Conservation (phyloP, 2,113 vertebrate species). For the Candoia aspera region DNA sequence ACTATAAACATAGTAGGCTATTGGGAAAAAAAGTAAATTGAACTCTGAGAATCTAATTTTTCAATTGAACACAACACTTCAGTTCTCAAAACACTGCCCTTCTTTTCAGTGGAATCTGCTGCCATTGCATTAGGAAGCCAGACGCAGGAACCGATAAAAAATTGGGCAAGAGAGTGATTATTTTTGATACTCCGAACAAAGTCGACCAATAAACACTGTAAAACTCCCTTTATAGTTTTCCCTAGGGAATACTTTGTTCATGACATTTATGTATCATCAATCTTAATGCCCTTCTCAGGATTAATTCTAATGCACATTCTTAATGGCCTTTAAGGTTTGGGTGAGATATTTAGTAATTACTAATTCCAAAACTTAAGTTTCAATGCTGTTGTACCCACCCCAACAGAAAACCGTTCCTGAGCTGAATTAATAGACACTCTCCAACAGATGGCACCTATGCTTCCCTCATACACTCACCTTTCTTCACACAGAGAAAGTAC, state of each 20-base stretch:
- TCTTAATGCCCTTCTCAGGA: background rate
- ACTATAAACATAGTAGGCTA: background rate
- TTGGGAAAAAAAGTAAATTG: background rate
- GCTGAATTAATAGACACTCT: background rate
- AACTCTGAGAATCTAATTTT: background rate
- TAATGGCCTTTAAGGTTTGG: background rate
- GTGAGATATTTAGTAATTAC: background rate
- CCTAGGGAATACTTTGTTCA: background rate
- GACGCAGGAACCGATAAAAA: background rate
- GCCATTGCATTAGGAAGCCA: background rate
- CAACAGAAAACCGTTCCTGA: background rate
- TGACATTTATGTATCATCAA: background rate
- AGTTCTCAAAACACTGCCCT: background rate
- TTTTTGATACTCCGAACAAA: background rate
- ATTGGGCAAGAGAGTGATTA: background rate
- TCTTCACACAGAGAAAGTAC: background rate
- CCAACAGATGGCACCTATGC: background rate
- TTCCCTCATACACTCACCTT: rapidly evolving
- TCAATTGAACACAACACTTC: background rate
- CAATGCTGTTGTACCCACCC: rapidly evolving
- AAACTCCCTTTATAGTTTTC: background rate
- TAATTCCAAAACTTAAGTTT: background rate
- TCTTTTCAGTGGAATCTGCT: background rate
- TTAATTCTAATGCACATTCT: background rate
- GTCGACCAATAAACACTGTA: background rate